These are phyloP conservation scores for Pleuronectes platessa DNA, from an alignment of 2,113 vertebrate species.

Conservation along the genomic window DNA sequence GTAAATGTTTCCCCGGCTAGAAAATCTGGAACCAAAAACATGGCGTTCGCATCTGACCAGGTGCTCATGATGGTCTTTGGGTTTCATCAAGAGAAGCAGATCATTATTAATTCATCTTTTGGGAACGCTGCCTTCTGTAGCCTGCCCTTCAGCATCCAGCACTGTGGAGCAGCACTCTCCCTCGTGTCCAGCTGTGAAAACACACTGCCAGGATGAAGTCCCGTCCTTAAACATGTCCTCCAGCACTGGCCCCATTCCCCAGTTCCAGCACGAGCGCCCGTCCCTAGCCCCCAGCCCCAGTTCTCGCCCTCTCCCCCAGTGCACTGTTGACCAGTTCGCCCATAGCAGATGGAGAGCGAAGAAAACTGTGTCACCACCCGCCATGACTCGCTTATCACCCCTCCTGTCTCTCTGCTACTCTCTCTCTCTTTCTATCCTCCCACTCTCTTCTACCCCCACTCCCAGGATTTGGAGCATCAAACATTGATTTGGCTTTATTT, in stretches of 20 bases:
- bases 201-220: conserved; percentile 8
- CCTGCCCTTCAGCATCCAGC: conserved; percentile 12
- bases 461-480: conserved; percentile 65
- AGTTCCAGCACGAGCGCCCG: conserved; percentile 19
- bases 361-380: conserved; percentile 70
- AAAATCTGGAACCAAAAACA: not conserved
- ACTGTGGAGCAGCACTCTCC: conserved; percentile 6
- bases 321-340: conserved; percentile 67
- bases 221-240: conserved; percentile 1
- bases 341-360: conserved; percentile 63
- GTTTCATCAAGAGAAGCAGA: not conserved
- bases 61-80: conserved; percentile 5
- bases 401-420: conserved; percentile 29
- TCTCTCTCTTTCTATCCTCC: conserved; percentile 52
- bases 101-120: not conserved
- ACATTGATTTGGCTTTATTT: conserved; percentile 72
- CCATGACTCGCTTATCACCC: conserved; percentile 50
- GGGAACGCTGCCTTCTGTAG: conserved; percentile 10
- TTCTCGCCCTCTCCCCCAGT: conserved; percentile 62
- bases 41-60: not conserved
- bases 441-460: conserved; percentile 57
- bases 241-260: conserved; percentile 15
- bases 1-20: no score
- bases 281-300: conserved; percentile 25
- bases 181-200: conserved; percentile 14